Evolutionary conservation across 2,888 invertebrate genomes (phyloP), one percentile per base, ranked within the genome.

Genomic region (Clistopyga incitator): DNA sequence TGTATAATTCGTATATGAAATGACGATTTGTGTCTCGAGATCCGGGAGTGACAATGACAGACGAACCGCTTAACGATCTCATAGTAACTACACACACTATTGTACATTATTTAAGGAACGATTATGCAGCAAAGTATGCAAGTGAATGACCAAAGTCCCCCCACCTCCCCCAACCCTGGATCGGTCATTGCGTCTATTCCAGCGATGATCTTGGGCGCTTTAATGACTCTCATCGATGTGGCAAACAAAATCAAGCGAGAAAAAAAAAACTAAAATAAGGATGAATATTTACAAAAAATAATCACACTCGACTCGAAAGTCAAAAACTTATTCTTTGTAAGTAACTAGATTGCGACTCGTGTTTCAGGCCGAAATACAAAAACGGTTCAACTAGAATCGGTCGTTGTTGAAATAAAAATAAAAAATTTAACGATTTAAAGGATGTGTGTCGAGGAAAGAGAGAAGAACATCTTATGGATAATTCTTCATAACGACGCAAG

Each of bases 61-160:
- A 64, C 61, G n/a, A 38, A 64, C 61, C 61, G 61, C 61, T 64
- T 64, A 83, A 79, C 50, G 79, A 83, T 79, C 82, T 83, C 82
- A 76, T 79, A 83, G 76, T 64, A 67, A 79, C 42, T 38, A 64
- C 71, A 65, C 71, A 65, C 25, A 67, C 74, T 78, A 82, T 82
- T 75, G 52, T 70, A 52, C 42, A 76, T 76, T 77, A 72, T 68
- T 67, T 68, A 50, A 77, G 65, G 71, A 76, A 76, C 47, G 50
- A 77, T 38, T 61, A 54, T 25, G 65, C 47, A 45, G 52, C 52
- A 68, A 23, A 61, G 29, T 34, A 59, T 59, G 59, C 15, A 59
- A 59, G 34, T 64, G 38, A 64, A 64, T 64, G 61, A 64, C 38
- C 34, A 6, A 34, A 59, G 20, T 10, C n/a, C 8, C 29, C 61